phyloP scores from a whole-genome alignment of 2,797 vertebrate genomes.

The Silurus lanzhouensis region DNA sequence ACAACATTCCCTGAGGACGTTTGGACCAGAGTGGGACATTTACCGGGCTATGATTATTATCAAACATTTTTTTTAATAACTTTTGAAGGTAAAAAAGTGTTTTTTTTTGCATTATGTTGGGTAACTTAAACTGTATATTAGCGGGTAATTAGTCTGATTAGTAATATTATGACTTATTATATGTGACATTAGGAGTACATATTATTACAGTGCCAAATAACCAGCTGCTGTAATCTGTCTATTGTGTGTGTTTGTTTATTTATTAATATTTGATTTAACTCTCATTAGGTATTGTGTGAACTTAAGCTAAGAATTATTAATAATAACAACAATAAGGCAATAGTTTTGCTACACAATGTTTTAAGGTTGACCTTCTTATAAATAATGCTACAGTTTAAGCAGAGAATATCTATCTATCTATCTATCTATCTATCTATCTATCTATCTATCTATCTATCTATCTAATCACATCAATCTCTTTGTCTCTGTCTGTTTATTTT shows the following conservation, averaged over 20 bases:
- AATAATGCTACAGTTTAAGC: no score
- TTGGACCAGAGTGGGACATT: not conserved
- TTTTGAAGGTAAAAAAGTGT: not conserved
- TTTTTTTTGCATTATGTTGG: not conserved
- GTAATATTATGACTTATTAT: no score
- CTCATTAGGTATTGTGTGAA: not conserved
- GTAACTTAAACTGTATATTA: not conserved
- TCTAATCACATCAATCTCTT: not conserved
- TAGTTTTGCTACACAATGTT: not conserved
- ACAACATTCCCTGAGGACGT: conserved; percentile 63
- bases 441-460: not conserved
- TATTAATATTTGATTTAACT: not conserved
- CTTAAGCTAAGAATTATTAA: not conserved
- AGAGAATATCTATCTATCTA: not conserved
- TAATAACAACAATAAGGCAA: not conserved
- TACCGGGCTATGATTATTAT: not conserved
- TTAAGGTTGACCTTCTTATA: no score
- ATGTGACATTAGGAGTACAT: no score
- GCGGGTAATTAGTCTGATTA: not conserved
- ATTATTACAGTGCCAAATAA: no score
- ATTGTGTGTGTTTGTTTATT: not conserved
- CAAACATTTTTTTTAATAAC: not conserved
- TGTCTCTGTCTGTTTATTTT: no score
- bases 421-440: not conserved
- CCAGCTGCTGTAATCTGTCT: not conserved